Base-by-base conservation (phyloP, 2,113 vertebrate species). In the Phrynocephalus versicolor region DNA sequence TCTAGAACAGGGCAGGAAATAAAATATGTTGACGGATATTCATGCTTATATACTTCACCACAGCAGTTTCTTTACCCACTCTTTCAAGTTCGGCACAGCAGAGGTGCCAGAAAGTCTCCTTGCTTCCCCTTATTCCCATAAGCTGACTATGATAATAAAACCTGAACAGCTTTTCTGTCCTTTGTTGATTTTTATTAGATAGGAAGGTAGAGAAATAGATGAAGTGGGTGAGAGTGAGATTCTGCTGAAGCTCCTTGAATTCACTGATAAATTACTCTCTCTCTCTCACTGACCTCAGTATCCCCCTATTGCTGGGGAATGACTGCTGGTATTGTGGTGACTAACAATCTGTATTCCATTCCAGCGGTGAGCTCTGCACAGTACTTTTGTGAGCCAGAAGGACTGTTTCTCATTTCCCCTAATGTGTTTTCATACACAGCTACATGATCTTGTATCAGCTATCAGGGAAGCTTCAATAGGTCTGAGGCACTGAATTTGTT, bases 341-440 rank as follows among this genome's bases (percentile, higher is more conserved):
- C 18, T 16, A 88, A 41, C 1, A 74, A 75, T 0, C 6, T n/a
- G 57, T 71, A 1, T 16, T 84, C 82, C 23, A 3, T 19, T 89
- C 71, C 57, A 39, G 0, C 71, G 69, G 3, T 2, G 73, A 87
- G 70, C 79, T 79, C 62, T 35, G 74, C 80, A 30, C 14, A 60
- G 77, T 37, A 33, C 79, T 9, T 0, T 13, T 73, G 60, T 80
- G 79, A 35, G 60, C 78, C 78, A 86, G 84, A 86, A 80, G 60
- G 78, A 86, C 73, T 41, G 57, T 86, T 86, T 80, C 69, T 84
- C 82, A 58, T 80, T 84, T 35, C 70, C 73, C 70, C 87, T 58
- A 84, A 84, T 84, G 71, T 65, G 62, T 88, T 88, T 88, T 80
- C 70, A 80, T 58, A 75, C 69, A 69, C 57, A 80, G 82, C 60